These are phyloP conservation scores for Catamblyrhynchus diadema DNA, from an alignment of 2,797 vertebrate genomes.

Conservation along the genomic window DNA sequence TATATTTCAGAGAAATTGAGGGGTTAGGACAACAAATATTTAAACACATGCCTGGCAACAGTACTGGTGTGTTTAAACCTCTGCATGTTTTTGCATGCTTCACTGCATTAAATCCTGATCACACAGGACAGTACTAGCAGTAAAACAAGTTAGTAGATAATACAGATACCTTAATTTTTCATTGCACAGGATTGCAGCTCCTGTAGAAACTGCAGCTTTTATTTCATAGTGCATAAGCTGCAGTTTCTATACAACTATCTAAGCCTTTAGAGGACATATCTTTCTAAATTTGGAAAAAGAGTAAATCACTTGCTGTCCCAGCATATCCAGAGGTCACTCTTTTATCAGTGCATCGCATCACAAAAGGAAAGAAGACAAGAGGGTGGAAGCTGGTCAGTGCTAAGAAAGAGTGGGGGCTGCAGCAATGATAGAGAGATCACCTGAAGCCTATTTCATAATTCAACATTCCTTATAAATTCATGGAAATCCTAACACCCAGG, in stretches of 20 bases:
- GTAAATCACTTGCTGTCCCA: not conserved
- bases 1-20: not conserved
- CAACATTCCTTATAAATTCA: not conserved
- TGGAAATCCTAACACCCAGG: not conserved
- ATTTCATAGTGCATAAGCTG: not conserved
- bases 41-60: not conserved
- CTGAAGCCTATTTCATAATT: not conserved
- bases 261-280: not conserved
- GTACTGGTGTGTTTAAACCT: not conserved
- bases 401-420: not conserved
- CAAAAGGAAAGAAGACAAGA: not conserved
- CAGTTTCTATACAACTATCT: not conserved
- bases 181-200: not conserved
- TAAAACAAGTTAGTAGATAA: not conserved
- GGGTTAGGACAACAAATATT: not conserved
- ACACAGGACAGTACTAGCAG: not conserved
- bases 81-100: not conserved
- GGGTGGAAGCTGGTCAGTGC: not conserved
- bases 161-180: not conserved
- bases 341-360: not conserved
- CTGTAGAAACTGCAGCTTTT: not conserved
- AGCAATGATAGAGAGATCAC: not conserved
- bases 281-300: not conserved
- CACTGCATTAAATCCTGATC: not conserved
- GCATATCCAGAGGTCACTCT: not conserved